These are phyloP conservation scores for Myrmophylax atrothorax DNA, from an alignment of 2,113 vertebrate species.

Conservation along the genomic window DNA sequence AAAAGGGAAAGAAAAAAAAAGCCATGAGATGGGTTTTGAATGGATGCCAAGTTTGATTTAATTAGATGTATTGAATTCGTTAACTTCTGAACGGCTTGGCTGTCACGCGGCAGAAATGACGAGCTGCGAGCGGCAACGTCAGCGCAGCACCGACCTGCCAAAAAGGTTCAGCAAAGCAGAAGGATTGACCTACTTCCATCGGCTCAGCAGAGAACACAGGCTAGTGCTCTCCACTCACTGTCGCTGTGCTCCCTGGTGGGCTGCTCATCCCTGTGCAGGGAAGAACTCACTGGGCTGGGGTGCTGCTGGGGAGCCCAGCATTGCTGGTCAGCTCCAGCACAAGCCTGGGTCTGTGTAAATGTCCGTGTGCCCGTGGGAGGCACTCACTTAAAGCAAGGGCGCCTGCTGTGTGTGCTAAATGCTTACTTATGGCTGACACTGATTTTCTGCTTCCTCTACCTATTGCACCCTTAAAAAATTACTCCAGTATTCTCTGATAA, in stretches of 20 bases:
- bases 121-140: neutral
- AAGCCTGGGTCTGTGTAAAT: accelerated
- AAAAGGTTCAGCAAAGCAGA: slow-evolving; percentile 67
- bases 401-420: neutral
- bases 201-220: neutral
- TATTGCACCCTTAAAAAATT: neutral
- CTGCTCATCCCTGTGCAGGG: neutral
- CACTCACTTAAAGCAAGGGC: neutral
- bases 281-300: neutral
- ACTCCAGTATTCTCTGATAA: neutral
- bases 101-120: neutral
- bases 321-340: accelerated
- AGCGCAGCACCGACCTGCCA: neutral
- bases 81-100: slow-evolving; percentile 44
- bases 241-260: neutral
- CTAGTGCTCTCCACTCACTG: neutral
- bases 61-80: slow-evolving; percentile 64
- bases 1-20: neutral
- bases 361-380: neutral
- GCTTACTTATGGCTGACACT: neutral
- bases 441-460: neutral
- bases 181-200: slow-evolving; percentile 71
- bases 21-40: slow-evolving; percentile 13
- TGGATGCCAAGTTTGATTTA: slow-evolving; percentile 60
- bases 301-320: neutral